A percentile compares a stretch with the other conserved stretches of the same genome.
These are phyloP conservation scores for Ochropacha duplaris DNA, from an alignment of 2,888 invertebrate genomes.

Conservation along the genomic window DNA sequence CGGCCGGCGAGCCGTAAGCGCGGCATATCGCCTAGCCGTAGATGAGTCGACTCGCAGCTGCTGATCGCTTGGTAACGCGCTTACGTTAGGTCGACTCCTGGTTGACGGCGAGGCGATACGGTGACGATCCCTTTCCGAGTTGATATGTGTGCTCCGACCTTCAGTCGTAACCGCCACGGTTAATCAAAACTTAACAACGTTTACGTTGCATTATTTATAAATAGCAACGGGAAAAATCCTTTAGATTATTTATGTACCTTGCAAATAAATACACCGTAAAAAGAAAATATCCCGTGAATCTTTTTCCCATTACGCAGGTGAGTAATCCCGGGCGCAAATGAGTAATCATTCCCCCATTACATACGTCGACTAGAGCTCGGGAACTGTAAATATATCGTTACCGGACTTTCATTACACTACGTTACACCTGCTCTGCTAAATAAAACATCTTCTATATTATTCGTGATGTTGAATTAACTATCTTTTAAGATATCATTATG, in stretches of 20 bases:
- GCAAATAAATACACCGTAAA: slow-evolving; percentile 13
- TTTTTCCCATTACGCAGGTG: slow-evolving; percentile 50
- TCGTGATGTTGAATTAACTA: background rate
- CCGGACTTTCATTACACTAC: slow-evolving; percentile 32
- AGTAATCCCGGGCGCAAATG: slow-evolving; percentile 46
- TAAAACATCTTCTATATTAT: background rate
- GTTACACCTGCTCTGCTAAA: slow-evolving; percentile 24
- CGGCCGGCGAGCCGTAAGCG: too few relatives aligned
- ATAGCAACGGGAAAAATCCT: slow-evolving; percentile 20
- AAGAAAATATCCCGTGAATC: slow-evolving; percentile 37
- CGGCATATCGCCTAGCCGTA: too few relatives aligned
- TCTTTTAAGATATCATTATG: background rate
- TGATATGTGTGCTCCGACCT: too few relatives aligned
- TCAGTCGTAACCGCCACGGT: too few relatives aligned
- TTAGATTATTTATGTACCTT: slow-evolving; percentile 13
- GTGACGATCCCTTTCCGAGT: too few relatives aligned
- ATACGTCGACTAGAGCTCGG: slow-evolving; percentile 22
- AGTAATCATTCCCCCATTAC: slow-evolving; percentile 62
- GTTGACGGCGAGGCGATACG: too few relatives aligned
- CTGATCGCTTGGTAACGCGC: too few relatives aligned
- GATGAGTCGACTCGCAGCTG: too few relatives aligned
- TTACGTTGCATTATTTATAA: background rate
- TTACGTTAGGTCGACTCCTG: too few relatives aligned
- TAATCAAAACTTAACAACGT: background rate
- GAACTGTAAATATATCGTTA: slow-evolving; percentile 50